Base-by-base conservation (phyloP, 2,888 invertebrate species). In the Apotomis capreana region DNA sequence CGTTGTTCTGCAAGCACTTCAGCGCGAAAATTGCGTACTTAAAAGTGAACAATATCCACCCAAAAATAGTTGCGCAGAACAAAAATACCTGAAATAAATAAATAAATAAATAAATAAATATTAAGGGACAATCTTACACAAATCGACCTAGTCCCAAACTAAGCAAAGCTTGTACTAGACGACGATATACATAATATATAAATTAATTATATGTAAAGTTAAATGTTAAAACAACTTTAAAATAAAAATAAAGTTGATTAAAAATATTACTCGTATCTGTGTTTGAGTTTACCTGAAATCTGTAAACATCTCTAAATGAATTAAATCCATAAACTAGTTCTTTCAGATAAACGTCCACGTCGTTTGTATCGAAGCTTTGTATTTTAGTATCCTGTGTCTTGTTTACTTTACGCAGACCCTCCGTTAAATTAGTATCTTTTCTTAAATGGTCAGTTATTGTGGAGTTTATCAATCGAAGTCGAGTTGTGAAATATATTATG, bases 401-500 rank as follows among this genome's bases (percentile, higher is more conserved):
- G 57, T 10, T 36, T 36, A 9, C 0, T 37, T 36, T 26, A 12
- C 36, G 26, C 3, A 46, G 9, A 4, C 44, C 15, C 5, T 15
- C 13, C 13, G 37, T 15, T 8, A 9, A 5, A 9, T 6, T 36
- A 54, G 5, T 37, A 6, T 37, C 44, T 8, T 36, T 69, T n/a
- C 26, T n/a, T 5, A 69, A 61, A 46, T 69, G 55, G 4, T 10
- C n/a, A 36, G n/a, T 9, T 12, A 74, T 67, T n/a, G 65, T 63
- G 5, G 51, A 59, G 40, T 74, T 74, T 5, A 69, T 52, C 10
- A 65, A 61, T 46, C 58, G 60, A 36, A 69, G 36, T 5, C 74
- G 63, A 8, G 13, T 44, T n/a, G 68, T 52, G 15, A 65, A 55
- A 74, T 55, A 74, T 75, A 76, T 5, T 68, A 74, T 0, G 49